Conservation (phyloP, 92 coral and sea anemone species). For the Porites evermanni region DNA sequence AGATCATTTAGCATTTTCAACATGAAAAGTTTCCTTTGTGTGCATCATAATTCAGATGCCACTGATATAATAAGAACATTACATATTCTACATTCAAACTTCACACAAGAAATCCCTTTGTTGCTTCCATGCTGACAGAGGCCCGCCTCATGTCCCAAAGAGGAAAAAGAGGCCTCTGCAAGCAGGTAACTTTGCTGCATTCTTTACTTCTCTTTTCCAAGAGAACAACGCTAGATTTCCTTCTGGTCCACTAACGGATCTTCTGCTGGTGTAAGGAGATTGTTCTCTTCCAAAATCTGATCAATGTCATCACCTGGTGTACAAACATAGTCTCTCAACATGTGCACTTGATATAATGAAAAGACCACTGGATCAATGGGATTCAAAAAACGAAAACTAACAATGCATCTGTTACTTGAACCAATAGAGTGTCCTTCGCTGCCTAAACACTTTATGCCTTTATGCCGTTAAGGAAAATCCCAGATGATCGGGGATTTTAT, state of each 20-base stretch:
- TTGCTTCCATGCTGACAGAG: too few species aligned
- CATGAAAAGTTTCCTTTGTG: background rate
- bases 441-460: too few species aligned
- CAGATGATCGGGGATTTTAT: too few species aligned
- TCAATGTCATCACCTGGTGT: conserved; percentile 70
- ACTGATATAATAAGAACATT: background rate
- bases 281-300: conserved; percentile 83
- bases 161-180: background rate
- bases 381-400: too few species aligned
- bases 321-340: background rate
- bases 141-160: too few species aligned
- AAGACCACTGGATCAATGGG: background rate
- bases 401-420: too few species aligned
- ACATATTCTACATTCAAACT: background rate
- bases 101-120: too few species aligned
- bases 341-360: too few species aligned
- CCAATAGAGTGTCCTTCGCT: too few species aligned
- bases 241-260: background rate
- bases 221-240: background rate
- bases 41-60: background rate
- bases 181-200: background rate
- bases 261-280: conserved; percentile 38
- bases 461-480: too few species aligned
- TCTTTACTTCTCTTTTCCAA: background rate
- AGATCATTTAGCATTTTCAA: background rate